Evolutionary conservation across 2,113 vertebrate species (phyloP).

Genomic region (Synchiropus splendidus): DNA sequence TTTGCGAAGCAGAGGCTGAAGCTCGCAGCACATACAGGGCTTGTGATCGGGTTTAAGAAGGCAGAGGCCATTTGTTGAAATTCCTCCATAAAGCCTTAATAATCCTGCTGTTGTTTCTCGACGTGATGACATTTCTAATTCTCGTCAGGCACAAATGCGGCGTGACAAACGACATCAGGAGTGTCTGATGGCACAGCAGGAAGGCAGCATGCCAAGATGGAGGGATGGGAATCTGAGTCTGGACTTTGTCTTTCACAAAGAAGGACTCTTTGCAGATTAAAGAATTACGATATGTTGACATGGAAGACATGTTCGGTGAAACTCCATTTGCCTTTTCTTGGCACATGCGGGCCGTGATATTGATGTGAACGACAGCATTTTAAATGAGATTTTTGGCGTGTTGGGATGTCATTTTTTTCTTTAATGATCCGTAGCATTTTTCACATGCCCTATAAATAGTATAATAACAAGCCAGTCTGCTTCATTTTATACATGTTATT

Average conservation of each 20-base stretch:
- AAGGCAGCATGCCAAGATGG: constrained; percentile 10
- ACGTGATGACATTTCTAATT: constrained; percentile 46
- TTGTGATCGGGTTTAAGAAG: constrained; percentile 7
- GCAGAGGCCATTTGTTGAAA: constrained; percentile 22
- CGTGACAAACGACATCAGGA: constrained; percentile 32
- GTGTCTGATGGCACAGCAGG: constrained; percentile 27
- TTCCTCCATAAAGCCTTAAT: constrained; percentile 33
- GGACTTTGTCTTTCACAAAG: constrained; percentile 12
- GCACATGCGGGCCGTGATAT: too few relatives aligned
- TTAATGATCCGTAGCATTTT: too few relatives aligned
- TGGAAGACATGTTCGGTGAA: too few relatives aligned
- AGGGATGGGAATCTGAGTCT: constrained; percentile 11
- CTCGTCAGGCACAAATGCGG: constrained; percentile 47
- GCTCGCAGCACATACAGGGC: neutral
- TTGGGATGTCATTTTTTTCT: too few relatives aligned
- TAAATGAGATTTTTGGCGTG: too few relatives aligned
- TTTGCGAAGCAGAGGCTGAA: too few relatives aligned
- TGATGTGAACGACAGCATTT: too few relatives aligned
- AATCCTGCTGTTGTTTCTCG: constrained; percentile 40
- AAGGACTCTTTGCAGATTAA: constrained; percentile 5
- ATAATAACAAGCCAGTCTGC: too few relatives aligned
- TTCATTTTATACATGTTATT: too few relatives aligned
- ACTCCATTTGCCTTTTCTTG: too few relatives aligned
- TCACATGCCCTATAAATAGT: too few relatives aligned
- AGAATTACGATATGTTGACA: too few relatives aligned